phyloP scores from a whole-genome alignment of 2,888 invertebrate genomes.

The Candidula unifasciata region DNA sequence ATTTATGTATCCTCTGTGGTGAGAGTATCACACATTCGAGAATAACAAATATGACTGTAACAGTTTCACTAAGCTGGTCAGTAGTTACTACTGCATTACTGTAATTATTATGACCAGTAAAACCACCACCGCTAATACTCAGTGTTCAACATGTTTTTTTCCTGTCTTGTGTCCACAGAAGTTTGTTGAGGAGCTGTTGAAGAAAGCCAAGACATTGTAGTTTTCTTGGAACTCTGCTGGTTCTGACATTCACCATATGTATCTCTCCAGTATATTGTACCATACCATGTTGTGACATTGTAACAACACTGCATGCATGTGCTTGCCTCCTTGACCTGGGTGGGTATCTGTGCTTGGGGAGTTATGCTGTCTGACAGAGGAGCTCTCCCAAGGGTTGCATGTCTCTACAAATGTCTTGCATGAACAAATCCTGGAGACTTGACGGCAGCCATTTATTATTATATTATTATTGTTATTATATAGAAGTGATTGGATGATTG shows the following conservation, averaged over 20 bases:
- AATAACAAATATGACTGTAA: no score
- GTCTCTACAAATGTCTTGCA: neutral
- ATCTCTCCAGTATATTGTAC: neutral
- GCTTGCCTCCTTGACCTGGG: neutral
- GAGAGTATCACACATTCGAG: no score
- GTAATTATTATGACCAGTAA: no score
- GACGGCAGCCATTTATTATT: neutral
- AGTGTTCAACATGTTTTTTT: neutral
- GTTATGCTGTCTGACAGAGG: neutral
- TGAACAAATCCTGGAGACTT: neutral
- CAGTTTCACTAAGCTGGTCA: no score
- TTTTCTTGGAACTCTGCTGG: neutral
- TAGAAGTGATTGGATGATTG: neutral
- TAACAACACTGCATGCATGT: neutral
- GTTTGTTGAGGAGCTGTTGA: constrained; percentile 66
- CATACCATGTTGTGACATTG: neutral
- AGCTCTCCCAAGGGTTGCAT: neutral
- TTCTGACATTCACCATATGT: neutral
- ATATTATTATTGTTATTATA: neutral
- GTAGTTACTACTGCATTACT: no score
- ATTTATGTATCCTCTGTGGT: no score
- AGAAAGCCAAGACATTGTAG: constrained; percentile 68
- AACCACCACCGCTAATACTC: no score
- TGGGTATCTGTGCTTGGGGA: neutral
- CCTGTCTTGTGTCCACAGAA: constrained; percentile 59